Percentiles rank a stretch among this genome's conserved stretches.
Conservation (phyloP, 2,113 vertebrate genomes). For the Cryptotis parvus region DNA sequence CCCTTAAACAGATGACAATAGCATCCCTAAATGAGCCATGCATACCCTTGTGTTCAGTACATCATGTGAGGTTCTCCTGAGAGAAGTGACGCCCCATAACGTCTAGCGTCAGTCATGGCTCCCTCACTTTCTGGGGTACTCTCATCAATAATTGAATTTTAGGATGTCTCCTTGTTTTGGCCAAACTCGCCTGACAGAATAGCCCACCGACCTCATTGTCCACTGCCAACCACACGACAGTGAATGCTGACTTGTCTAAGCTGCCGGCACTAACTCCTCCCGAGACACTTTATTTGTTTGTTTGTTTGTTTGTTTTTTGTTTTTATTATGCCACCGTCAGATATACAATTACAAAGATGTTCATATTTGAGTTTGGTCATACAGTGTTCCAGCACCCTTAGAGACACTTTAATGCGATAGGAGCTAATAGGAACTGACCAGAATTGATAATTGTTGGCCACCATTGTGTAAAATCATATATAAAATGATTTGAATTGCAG, state of each 20-base stretch:
- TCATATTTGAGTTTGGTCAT: too few species aligned
- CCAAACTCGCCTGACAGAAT: background rate
- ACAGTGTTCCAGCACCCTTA: background rate
- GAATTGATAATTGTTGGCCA: background rate
- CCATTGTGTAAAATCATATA: conserved; percentile 4
- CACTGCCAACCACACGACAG: background rate
- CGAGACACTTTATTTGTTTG: background rate
- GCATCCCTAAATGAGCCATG: background rate
- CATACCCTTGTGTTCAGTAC: background rate
- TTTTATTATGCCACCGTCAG: too few species aligned
- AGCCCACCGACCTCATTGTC: too few species aligned
- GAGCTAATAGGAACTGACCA: background rate
- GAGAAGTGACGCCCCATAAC: background rate
- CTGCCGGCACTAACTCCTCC: background rate
- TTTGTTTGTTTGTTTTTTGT: too few species aligned
- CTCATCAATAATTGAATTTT: conserved; percentile 9
- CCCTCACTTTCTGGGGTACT: background rate
- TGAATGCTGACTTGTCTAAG: background rate
- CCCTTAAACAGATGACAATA: background rate
- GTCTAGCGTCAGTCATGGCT: background rate
- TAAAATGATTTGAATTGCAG: background rate
- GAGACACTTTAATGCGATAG: background rate
- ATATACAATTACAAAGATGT: too few species aligned
- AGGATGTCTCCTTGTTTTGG: background rate
- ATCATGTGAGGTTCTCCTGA: background rate